Percentiles rank a stretch among this genome's conserved stretches.
Evolutionary conservation across 2,888 invertebrate species (phyloP).

Genomic region (Piscicola geometra): DNA sequence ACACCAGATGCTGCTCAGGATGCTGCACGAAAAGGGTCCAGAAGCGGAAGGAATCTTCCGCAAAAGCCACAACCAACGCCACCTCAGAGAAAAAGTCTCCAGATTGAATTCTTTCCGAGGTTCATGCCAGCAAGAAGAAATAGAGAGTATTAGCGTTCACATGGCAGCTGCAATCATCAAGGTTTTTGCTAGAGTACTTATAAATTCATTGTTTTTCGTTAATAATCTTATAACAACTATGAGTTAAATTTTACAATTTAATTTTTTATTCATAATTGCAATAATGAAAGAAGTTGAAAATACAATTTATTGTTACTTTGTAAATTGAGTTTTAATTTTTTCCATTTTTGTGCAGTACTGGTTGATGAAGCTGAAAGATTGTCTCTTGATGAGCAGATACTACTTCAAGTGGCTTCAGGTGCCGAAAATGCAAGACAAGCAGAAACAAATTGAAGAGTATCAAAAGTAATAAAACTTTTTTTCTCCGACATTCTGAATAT

Average conservation of each 20-base stretch:
- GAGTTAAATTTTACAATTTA: too few relatives aligned
- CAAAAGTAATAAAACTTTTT: conserved; percentile 24
- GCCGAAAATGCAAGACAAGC: not conserved
- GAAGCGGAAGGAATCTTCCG: conserved; percentile 14
- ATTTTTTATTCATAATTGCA: too few relatives aligned
- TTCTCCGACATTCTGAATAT: not conserved
- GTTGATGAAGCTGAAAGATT: conserved; percentile 18
- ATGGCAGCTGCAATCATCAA: not conserved
- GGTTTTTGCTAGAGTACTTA: not conserved
- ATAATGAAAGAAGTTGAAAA: too few relatives aligned
- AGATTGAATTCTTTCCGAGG: not conserved
- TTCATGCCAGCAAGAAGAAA: not conserved
- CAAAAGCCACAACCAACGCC: conserved; percentile 10
- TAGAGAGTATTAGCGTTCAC: not conserved
- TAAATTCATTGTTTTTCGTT: too few relatives aligned
- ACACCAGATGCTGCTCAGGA: conserved; percentile 1
- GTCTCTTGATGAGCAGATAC: conserved; percentile 8
- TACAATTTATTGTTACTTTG: too few relatives aligned
- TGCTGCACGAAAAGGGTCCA: conserved; percentile 1
- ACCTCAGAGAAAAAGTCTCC: not conserved
- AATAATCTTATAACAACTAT: too few relatives aligned
- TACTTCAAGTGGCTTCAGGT: conserved; percentile 24
- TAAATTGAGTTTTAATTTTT: not conserved
- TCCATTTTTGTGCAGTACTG: conserved; percentile 9
- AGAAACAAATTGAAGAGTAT: not conserved